These are phyloP conservation scores for Tenodera sinensis DNA, from an alignment of 2,888 invertebrate species.

Conservation along the genomic window DNA sequence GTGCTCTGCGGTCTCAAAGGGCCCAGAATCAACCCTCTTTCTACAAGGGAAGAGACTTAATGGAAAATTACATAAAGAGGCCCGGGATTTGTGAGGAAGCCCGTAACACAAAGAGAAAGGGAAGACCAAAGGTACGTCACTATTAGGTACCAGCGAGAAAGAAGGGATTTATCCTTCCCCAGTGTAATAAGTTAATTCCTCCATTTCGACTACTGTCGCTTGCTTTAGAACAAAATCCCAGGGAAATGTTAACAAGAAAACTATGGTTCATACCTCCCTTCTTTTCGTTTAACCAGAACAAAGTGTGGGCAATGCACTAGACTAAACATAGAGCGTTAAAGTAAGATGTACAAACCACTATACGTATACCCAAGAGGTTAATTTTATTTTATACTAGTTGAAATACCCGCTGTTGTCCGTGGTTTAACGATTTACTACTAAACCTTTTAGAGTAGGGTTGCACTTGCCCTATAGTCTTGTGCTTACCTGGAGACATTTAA, in stretches of 20 bases:
- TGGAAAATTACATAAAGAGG: neutral
- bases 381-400: too few relatives aligned
- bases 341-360: too few relatives aligned
- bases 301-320: neutral
- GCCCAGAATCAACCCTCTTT: neutral
- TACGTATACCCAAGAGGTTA: too few relatives aligned
- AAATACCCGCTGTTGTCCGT: too few relatives aligned
- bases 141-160: neutral
- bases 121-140: neutral
- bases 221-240: neutral
- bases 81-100: neutral
- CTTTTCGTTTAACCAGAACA: neutral
- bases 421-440: too few relatives aligned
- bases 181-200: neutral
- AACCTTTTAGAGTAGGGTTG: too few relatives aligned
- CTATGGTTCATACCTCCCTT: neutral
- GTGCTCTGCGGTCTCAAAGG: neutral
- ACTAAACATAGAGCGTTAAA: neutral
- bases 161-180: neutral
- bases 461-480: too few relatives aligned
- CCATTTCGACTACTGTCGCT: neutral
- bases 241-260: neutral
- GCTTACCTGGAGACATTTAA: too few relatives aligned
- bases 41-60: neutral
- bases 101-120: neutral